Evolutionary conservation across 2,888 invertebrate species (phyloP).

Genomic region (Athalia cordata): DNA sequence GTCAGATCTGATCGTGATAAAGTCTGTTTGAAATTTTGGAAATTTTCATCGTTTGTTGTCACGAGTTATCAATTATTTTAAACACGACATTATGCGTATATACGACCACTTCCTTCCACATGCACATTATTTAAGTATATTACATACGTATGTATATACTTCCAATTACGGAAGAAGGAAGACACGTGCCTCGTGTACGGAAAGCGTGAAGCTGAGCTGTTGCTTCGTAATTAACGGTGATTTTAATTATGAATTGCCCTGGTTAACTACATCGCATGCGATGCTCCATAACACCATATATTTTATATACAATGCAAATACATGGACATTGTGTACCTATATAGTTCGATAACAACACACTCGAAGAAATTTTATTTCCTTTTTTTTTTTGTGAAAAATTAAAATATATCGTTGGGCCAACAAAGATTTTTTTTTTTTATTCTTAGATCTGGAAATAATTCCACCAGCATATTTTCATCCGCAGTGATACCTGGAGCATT

Average conservation of each 20-base stretch:
- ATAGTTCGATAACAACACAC: neutral
- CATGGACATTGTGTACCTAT: neutral
- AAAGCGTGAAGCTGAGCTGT: slow-evolving; percentile 33
- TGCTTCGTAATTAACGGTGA: slow-evolving; percentile 30
- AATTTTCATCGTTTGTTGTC: too few species aligned
- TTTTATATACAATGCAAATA: neutral
- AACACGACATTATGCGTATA: neutral
- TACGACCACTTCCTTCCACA: neutral
- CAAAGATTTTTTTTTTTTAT: too few species aligned
- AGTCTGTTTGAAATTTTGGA: too few species aligned
- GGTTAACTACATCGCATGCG: slow-evolving; percentile 24
- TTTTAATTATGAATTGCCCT: slow-evolving; percentile 30
- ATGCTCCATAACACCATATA: neutral
- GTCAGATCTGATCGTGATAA: too few species aligned
- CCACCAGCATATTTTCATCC: too few species aligned
- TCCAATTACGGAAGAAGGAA: neutral
- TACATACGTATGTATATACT: neutral
- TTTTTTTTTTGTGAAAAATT: too few species aligned
- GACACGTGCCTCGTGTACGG: slow-evolving; percentile 22
- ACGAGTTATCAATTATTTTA: neutral
- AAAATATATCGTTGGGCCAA: too few species aligned
- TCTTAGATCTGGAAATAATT: too few species aligned
- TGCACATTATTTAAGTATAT: neutral
- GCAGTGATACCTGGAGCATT: too few species aligned
- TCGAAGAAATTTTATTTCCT: too few species aligned